Base-by-base conservation (phyloP, 1,140 invertebrate genomes). In the Oreohelix idahoensis region DNA sequence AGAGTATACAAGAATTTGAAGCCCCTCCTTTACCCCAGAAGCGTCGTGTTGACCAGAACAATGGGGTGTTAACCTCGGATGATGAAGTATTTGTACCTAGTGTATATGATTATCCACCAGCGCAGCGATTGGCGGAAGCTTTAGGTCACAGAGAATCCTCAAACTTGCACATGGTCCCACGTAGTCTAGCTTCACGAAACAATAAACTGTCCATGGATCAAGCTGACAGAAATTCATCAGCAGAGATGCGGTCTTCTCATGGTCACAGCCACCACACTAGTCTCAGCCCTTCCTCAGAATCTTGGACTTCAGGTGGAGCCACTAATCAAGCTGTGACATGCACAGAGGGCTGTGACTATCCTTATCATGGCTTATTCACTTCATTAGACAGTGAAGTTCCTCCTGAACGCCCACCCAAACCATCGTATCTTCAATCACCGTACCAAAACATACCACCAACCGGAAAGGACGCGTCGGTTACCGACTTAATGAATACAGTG, bases 401-500 rank as follows among this genome's bases (percentile, higher is more conserved):
- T n/a, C 66, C 81, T 39, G 29, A 51, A 32, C 4, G 58, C 51
- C 76, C 75, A 23, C 76, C 80, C 39, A 83, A 77, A n/a, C 80
- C 76, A 23, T 35, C 39, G 8, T 74, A 70, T 29, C 66, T 58
- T 23, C 89, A 87, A 75, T 88, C 89, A 38, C 86, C 87, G 5
- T 90, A 90, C 79, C 88, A 88, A 77, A 90, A 90, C 77, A 51
- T 90, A 32, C 88, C 87, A 29, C 76, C 84, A 20, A 87, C 87
- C 49, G 89, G 87, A 81, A 86, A 79, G 76, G 84, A 84, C 23
- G 83, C 71, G 20, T 77, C 73, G 13, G 82, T 79, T 45, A 51
- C 20, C 45, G 45, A 81, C 35, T 78, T 73, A 29, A 75, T 85
- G 45, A 84, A 84, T 39, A 84, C 79, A 45, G 87, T 88, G 45